These are phyloP conservation scores for Solenodon paradoxus DNA, from an alignment of 2,113 vertebrate species.

Conservation along the genomic window DNA sequence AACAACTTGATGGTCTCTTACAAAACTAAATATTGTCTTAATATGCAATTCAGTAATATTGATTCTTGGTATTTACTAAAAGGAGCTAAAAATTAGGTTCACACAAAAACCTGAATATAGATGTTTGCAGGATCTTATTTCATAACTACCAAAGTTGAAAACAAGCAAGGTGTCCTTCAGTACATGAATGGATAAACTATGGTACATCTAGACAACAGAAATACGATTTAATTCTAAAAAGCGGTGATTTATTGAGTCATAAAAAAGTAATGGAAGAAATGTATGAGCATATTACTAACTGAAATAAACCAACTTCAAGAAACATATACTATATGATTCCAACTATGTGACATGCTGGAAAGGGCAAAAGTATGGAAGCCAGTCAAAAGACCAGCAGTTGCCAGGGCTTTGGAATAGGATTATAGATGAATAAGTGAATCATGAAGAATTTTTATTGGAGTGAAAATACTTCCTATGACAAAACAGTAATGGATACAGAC, in stretches of 20 bases:
- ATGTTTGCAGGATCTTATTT: neutral
- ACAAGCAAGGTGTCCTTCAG: too few species aligned
- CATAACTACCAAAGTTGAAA: neutral
- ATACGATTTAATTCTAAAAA: neutral
- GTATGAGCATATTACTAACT: neutral
- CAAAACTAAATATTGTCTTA: neutral
- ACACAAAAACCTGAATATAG: neutral
- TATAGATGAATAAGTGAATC: neutral
- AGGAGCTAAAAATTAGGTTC: neutral
- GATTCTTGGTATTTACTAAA: neutral
- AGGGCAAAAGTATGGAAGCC: neutral
- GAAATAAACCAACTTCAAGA: neutral
- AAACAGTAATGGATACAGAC: neutral
- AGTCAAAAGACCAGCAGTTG: neutral
- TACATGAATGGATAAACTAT: neutral
- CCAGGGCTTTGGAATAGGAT: neutral
- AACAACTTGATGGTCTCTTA: neutral
- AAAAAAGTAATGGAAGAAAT: neutral
- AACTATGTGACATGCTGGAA: neutral
- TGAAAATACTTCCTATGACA: neutral
- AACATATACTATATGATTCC: neutral
- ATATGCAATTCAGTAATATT: neutral
- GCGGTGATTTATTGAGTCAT: neutral
- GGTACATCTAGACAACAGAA: neutral
- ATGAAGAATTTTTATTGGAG: neutral